Base-by-base conservation (phyloP, 1,140 invertebrate species). In the Drosophila pseudoobscura region DNA sequence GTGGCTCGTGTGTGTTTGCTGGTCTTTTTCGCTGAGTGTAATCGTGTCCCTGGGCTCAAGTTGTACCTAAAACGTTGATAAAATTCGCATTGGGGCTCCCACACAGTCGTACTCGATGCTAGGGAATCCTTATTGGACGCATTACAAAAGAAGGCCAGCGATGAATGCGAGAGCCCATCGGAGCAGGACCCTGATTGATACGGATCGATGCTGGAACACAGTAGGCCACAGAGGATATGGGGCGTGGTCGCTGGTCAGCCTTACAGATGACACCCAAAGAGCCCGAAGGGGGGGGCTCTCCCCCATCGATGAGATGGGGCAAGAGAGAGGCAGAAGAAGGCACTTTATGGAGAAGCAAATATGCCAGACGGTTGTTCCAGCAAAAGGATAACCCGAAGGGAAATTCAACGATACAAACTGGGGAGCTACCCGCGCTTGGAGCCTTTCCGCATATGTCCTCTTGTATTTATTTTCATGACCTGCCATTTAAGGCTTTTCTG, bases 41-140 rank as follows among this genome's bases (percentile, higher is more conserved):
- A 11, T 39, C 24, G 20, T 13, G 11, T 9, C 9, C 26, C 39
- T 20, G n/a, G 52, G 24, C 35, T 78, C 56, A 61, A 59, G 60
- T 74, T 84, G 72, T 80, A 60, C 64, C 69, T 53, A 63, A 78
- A 88, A 69, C 56, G 70, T 68, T 71, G 82, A 88, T 75, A 88
- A 61, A 65, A 77, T 56, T 78, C 82, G 62, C 61, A 75, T 75
- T 87, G 66, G 43, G 66, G 74, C 61, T 59, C 55, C 22, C 39
- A 44, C 47, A 43, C 44, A 39, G 17, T n/a, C 3, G 35, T 51
- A 39, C 11, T 13, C 11, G 11, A 13, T 39, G 4, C 35, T 39
- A 43, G 60, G 58, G n/a, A 62, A 22, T 29, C 17, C 24, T 31
- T 11, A 43, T 11, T 60, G 26, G 22, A 29, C 11, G 65, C 50